Base-by-base conservation (phyloP, 2,888 invertebrate species). In the Luperina nickerlii region DNA sequence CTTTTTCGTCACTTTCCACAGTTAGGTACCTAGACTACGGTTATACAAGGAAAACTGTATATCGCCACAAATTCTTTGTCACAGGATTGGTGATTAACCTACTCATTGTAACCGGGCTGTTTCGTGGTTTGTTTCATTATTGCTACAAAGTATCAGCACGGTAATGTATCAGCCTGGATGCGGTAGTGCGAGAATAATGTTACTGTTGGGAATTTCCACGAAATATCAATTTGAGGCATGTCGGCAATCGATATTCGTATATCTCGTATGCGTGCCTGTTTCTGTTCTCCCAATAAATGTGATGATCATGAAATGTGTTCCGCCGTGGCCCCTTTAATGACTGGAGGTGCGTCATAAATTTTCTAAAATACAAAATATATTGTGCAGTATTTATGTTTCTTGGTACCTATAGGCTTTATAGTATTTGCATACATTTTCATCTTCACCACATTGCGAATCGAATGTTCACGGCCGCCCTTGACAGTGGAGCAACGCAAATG, bases 401-500 rank as follows among this genome's bases (percentile, higher is more conserved):
- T 68, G 1, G 15, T 63, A 57, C 32, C 32, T 32, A 51, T 7
- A 27, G 51, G 18, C 13, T 74, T 42, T 72, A 72, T 65, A 51
- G 69, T 84, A 85, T 80, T 69, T 74, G 57, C 57, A 83, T 77
- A 78, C 70, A 79, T 84, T 72, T 82, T 48, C 68, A 67, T 48
- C 48, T 76, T 60, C 73, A 79, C 76, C 74, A 66, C 76, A 66
- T 70, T 38, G 75, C 75, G 72, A 79, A 81, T 75, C 72, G 72
- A 84, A 82, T 82, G 79, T 74, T 76, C 66, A 67, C 62, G 62
- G 63, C 42, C 57, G 90, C 77, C 90, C 90, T 90, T 90, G 90
- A 90, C 90, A 89, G 88, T 89, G 90, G 85, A 85, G 82, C 86
- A 82, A 82, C 79, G 82, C 85, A 70, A 69, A 79, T 90, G 90